These are phyloP conservation scores for Cichlasoma orientale DNA, from an alignment of 2,797 vertebrate genomes.

Conservation along the genomic window DNA sequence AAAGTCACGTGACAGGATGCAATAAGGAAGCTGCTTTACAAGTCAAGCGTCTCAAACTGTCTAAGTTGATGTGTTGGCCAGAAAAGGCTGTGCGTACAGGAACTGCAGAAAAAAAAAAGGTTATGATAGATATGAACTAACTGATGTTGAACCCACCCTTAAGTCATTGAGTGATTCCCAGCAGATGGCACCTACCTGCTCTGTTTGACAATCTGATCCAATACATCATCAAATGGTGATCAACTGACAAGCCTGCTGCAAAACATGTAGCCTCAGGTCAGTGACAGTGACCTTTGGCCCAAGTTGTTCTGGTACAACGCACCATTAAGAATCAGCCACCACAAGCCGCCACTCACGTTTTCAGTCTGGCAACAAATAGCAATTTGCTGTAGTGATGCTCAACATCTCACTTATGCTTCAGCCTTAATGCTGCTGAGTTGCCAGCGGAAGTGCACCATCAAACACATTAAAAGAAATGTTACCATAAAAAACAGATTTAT, in stretches of 20 bases:
- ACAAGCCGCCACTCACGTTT: background rate
- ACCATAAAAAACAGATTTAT: background rate
- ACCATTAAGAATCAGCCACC: background rate
- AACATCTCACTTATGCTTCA: background rate
- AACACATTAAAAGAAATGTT: background rate
- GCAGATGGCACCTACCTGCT: background rate
- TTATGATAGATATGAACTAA: background rate
- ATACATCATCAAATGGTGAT: background rate
- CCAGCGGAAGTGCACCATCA: background rate
- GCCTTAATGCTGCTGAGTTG: background rate
- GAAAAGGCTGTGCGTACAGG: background rate
- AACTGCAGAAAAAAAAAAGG: background rate
- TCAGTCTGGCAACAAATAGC: background rate
- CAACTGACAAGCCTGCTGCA: background rate
- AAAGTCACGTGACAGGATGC: slow-evolving; percentile 29
- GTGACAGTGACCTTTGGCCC: background rate
- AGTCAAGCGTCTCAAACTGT: background rate
- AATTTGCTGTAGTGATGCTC: background rate
- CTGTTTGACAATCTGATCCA: background rate
- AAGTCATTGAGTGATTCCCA: background rate
- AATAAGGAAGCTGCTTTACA: background rate
- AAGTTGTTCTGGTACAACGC: background rate
- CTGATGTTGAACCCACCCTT: background rate
- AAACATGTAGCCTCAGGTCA: background rate
- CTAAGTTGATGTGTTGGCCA: background rate